Evolutionary conservation across 2,113 vertebrate genomes (phyloP), one percentile per base, ranked within the genome.

Genomic region (Pygoscelis adeliae): DNA sequence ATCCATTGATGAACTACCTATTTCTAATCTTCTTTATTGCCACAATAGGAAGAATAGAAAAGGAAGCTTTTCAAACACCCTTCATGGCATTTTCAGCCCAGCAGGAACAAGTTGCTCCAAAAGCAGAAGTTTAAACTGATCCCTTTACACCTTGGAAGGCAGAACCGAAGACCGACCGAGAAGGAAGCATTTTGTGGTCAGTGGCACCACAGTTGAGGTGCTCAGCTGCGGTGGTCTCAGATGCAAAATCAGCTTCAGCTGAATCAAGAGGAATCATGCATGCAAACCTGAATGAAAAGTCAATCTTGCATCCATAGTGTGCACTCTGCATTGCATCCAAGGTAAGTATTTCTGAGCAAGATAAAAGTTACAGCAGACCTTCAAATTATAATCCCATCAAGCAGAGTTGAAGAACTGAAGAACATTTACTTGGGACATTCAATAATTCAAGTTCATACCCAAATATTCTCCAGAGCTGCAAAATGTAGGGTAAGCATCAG

Each of bases 131-230:
- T 85, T 74, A n/a, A 83, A 63, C 18, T 2, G 26, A 81, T 61
- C 13, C 7, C 12, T 82, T 62, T 38, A 21, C 7, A 40, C 25
- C 15, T 46, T 38, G 4, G 40, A 88, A 80, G 26, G 50, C 46
- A 83, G 58, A 89, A 69, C n/a, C 27, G 42, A 87, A 69, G 56
- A 36, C 23, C 0, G 0, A 69, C 5, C 0, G 1, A 67, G 67
- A 44, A 88, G 42, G 40, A 91, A 53, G 13, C 10, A 30, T 73
- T 87, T 25, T 90, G 50, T 62, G 55, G 53, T 66, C 62, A 83
- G 7, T 15, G 40, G 67, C 44, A 84, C 38, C 50, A 65, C 36
- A 89, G 53, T 30, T 76, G 49, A 67, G n/a, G 22, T 19, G 83
- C 71, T 92, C 22, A 81, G 82, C 36, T 90, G 34, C 13, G 5